Evolutionary conservation across 2,888 invertebrate genomes (phyloP), one percentile per base, ranked within the genome.

Genomic region (Gnatocerus cornutus): DNA sequence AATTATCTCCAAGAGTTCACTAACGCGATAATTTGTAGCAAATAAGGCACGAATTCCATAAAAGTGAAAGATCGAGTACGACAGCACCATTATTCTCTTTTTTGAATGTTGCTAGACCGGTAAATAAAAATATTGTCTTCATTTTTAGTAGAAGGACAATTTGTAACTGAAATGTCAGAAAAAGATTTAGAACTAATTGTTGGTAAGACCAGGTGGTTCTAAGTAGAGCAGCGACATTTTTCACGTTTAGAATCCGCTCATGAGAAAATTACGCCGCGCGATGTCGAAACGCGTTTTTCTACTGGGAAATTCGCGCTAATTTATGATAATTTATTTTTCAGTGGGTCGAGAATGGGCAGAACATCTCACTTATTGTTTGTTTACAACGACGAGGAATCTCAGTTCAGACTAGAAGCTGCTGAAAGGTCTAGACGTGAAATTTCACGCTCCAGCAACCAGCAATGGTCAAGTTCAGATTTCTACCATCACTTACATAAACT

Each of bases 391-490:
- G n/a, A 6, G 33, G 7, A n/a, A n/a, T 33, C 6, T 33, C 33
- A n/a, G 2, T 33, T 33, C 6, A 39, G 21, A n/a, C n/a, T n/a
- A n/a, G n/a, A n/a, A n/a, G n/a, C n/a, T n/a, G n/a, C n/a, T n/a
- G n/a, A n/a, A n/a, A n/a, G n/a, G n/a, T n/a, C n/a, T n/a, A n/a
- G 7, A 27, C 16, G 30, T 10, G 50, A 13, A 53, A 64, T 55
- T 52, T 64, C 53, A 64, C 53, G 63, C 53, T 30, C 63, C 27
- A 43, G 63, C 41, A 43, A 16, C 9, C 14, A 43, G 14, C 52
- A 33, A 53, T 43, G 63, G 63, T 64, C 53, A 64, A 53, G 63
- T 62, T 29, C 41, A 64, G 41, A n/a, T 16, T 21, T 16, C 14
- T 41, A 10, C 10, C 21, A 27, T 14, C 43, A 29, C 6, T 58